Conservation (phyloP, 2,888 invertebrate species). For the Myopa tessellatipennis region DNA sequence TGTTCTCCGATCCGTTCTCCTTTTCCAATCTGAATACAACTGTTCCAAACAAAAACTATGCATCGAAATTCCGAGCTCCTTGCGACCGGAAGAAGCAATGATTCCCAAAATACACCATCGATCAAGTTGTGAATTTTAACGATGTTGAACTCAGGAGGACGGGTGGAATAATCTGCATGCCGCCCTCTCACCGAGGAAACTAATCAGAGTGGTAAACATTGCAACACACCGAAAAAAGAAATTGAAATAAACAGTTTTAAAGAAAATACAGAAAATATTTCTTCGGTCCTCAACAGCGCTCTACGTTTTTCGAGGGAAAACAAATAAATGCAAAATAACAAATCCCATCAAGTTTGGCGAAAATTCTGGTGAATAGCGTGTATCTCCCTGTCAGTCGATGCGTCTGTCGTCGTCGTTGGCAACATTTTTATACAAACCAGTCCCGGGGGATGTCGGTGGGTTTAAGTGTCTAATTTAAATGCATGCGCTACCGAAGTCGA, state of each 20-base stretch:
- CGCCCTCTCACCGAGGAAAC: not conserved
- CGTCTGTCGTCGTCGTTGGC: slow-evolving; percentile 8
- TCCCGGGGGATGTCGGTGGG: slow-evolving; percentile 33
- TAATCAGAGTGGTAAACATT: slow-evolving; percentile 16
- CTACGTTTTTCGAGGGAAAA: slow-evolving; percentile 20
- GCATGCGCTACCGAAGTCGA: slow-evolving; percentile 49
- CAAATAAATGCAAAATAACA: slow-evolving; percentile 21
- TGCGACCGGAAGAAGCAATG: not conserved
- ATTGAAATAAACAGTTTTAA: not conserved
- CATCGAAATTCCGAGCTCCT: not conserved
- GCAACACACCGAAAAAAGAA: not conserved
- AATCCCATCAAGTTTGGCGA: slow-evolving; percentile 19
- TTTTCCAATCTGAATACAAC: not conserved
- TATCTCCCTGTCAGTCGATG: not conserved
- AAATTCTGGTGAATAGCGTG: slow-evolving; percentile 34
- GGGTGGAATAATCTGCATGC: slow-evolving; percentile 17
- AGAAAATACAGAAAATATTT: slow-evolving; percentile 19
- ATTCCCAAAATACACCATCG: slow-evolving; percentile 20
- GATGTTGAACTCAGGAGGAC: not conserved
- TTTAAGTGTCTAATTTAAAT: slow-evolving; percentile 60
- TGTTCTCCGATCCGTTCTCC: not conserved
- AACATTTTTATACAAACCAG: slow-evolving; percentile 20
- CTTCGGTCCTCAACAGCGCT: not conserved
- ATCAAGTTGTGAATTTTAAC: slow-evolving; percentile 31
- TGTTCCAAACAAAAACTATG: not conserved